These are phyloP conservation scores for Amblyornis subalaris DNA, from an alignment of 2,113 vertebrate genomes.

Conservation along the genomic window DNA sequence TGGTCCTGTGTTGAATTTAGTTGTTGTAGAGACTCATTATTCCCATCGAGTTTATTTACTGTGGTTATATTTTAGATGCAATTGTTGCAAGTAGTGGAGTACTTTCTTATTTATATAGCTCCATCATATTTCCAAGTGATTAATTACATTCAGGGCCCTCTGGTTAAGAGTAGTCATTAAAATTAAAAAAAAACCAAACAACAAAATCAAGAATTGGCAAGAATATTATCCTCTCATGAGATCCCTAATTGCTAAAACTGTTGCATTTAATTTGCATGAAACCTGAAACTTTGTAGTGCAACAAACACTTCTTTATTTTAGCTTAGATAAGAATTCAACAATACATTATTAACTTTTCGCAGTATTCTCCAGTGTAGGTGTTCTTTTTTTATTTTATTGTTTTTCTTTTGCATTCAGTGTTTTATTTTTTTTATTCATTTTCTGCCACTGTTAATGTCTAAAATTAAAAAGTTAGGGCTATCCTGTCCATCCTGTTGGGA, in stretches of 20 bases:
- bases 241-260: neutral
- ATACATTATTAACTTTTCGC: neutral
- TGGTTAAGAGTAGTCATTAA: neutral
- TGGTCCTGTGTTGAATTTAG: neutral
- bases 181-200: neutral
- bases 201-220: neutral
- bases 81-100: neutral
- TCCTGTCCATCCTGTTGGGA: neutral
- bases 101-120: slow-evolving; percentile 14
- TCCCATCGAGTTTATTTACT: neutral
- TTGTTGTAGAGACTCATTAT: neutral
- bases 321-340: neutral
- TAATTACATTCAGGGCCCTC: neutral
- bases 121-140: neutral
- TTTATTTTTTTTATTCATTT: neutral
- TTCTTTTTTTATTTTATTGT: neutral
- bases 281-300: neutral
- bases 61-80: neutral
- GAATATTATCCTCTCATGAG: neutral
- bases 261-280: neutral
- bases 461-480: neutral
- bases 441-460: neutral
- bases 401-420: neutral
- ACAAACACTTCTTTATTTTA: neutral
- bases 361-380: neutral